Evolutionary conservation across 1,140 invertebrate genomes (phyloP), one percentile per base, ranked within the genome.

Genomic region (Trichomalopsis sarcophagae): DNA sequence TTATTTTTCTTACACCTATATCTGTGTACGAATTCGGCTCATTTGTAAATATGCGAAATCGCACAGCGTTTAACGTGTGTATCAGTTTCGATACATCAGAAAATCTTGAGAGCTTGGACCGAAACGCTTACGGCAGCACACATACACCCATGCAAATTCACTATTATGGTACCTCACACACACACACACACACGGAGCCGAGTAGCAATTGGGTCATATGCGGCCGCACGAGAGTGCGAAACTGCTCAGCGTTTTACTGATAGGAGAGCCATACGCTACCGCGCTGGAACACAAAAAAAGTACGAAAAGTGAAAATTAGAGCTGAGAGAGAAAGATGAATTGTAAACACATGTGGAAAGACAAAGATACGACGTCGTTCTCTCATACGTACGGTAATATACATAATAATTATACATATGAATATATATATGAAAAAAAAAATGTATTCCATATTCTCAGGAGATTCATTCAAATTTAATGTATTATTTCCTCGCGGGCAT

Each of bases 81-180:
- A 11, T 11, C 47, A 50, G 47, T 50, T 50, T 50, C 47, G 14
- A 55, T 55, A 55, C 21, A 17, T 55, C 50, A 14, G 4, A 77
- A 77, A 55, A 55, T 62, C 76, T 78, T 62, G 17, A 11, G 55
- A 40, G 55, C 17, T 23, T 68, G 62, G 23, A 68, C 33, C 71
- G 2, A 62, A 62, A 62, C 21, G 23, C 69, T 71, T 71, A 71
- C 21, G 11, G 11, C 69, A 30, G 30, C 7, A 75, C 74, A 75
- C 17, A 33, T 30, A 33, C 2, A 33, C 10, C 6, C 17, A 75
- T 10, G 10, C 84, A 69, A 81, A 87, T 88, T 86, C 84, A 85
- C 86, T 75, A 36, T n/a, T 75, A 36, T n/a, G 55, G 47, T 77
- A 77, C 75, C 47, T 77, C 40, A 50, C 33, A 36, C 33, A 36